phyloP scores from a whole-genome alignment of 2,888 invertebrate genomes.

The Adelognathus sp. region DNA sequence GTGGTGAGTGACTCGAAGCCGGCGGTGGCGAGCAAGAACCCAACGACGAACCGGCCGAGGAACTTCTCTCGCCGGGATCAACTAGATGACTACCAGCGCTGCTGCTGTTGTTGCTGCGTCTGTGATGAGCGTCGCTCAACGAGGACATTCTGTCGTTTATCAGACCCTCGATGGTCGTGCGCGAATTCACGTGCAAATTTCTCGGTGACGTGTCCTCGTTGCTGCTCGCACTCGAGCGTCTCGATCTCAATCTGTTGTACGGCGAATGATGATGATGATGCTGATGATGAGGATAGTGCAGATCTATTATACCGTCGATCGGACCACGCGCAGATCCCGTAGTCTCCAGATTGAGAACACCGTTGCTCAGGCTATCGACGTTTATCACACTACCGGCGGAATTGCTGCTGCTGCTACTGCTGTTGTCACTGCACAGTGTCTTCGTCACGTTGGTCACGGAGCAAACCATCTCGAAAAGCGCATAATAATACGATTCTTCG shows the following conservation, averaged over 20 bases:
- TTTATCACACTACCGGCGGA: constrained; percentile 15
- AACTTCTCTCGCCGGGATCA: constrained; percentile 76
- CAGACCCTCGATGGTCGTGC: constrained; percentile 63
- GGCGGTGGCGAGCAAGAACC: constrained; percentile 78
- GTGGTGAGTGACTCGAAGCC: constrained; percentile 75
- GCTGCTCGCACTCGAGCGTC: constrained; percentile 50
- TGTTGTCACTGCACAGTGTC: constrained; percentile 64
- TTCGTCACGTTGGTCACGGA: constrained; percentile 77
- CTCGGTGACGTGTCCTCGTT: constrained; percentile 66
- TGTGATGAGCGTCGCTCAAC: constrained; percentile 74
- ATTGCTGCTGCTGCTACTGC: constrained; percentile 50
- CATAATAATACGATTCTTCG: constrained; percentile 71
- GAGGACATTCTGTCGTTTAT: constrained; percentile 75
- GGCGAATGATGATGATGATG: constrained; percentile 38
- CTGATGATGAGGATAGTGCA: constrained; percentile 36
- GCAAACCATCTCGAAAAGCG: constrained; percentile 80
- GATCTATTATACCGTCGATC: constrained; percentile 44
- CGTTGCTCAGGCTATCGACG: not conserved
- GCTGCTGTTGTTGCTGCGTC: constrained; percentile 38
- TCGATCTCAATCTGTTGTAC: constrained; percentile 43
- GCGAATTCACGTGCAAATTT: constrained; percentile 68
- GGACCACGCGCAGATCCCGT: constrained; percentile 46
- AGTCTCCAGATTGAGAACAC: constrained; percentile 50
- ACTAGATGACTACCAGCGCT: constrained; percentile 52
- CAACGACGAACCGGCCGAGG: constrained; percentile 78